Base-by-base conservation (phyloP, 2,113 vertebrate genomes). In the Otus sunia region DNA sequence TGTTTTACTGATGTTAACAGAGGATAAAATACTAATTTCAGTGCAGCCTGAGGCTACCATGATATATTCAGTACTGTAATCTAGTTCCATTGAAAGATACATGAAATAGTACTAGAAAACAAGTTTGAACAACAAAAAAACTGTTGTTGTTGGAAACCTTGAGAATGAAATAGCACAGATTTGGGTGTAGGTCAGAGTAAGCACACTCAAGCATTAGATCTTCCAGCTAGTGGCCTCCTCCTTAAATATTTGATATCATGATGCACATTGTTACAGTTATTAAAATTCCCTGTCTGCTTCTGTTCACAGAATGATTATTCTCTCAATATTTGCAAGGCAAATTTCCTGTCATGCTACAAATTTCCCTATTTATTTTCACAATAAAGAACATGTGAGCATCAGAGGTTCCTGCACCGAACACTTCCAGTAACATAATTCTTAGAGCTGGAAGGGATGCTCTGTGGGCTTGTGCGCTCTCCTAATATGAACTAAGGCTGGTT, bases 1-100 rank as follows among this genome's bases (percentile, higher is more conserved):
- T 68, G 69, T 72, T 88, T 82, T 82, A 74, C 45, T 56, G 52
- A 43, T 93, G 39, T 92, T 90, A 86, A 73, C 49, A 64, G 67
- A 72, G 36, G 82, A 88, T 86, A 75, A 90, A 69, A 87, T 67
- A 56, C 90, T 96, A 81, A 90, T 94, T 88, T 92, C 53, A 62
- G 36, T 49, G 49, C 45, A 90, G 86, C 89, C 83, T 60, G 52
- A 74, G 86, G 93, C 76, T 89, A 63, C 55, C 2, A 1, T 47
- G 50, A 43, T 72, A 10, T 52, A 66, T 86, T 83, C 50, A 71
- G 56, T 78, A 36, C 37, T 58, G 77, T 74, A 43, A 64, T 82
- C 74, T 90, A 39, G 37, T 80, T 89, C 68, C 20, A 29, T 39
- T 78, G 55, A 78, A 87, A 85, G 39, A 47, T 56, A 19, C 21